A percentile compares a stretch with the other conserved stretches of the same genome.
These are phyloP conservation scores for Hyperoodon ampullatus DNA, from an alignment of 2,113 vertebrate genomes.

Conservation along the genomic window DNA sequence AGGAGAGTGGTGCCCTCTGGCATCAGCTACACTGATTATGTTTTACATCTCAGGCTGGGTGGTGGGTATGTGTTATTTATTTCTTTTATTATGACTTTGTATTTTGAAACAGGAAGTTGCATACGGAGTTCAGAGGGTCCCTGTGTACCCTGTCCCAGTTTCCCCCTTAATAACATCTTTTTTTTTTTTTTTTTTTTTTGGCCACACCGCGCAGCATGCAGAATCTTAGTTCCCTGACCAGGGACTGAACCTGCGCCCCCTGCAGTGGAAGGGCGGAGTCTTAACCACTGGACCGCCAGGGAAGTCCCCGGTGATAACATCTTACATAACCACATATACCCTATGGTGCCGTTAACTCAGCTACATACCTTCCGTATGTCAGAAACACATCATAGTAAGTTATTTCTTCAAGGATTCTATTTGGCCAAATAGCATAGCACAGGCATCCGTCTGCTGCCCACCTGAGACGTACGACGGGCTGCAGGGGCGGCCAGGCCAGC, in stretches of 20 bases:
- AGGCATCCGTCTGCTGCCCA: rapidly evolving
- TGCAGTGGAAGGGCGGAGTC: no score
- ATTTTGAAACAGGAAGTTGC: background rate
- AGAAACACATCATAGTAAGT: rapidly evolving
- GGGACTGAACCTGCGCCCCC: no score
- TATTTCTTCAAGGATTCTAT: background rate
- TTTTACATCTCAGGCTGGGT: background rate
- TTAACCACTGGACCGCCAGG: no score
- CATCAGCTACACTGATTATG: rapidly evolving
- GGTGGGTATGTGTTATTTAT: rapidly evolving
- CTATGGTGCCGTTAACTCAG: rapidly evolving
- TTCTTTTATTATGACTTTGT: background rate
- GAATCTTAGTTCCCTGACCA: no score
- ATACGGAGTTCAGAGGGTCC: background rate
- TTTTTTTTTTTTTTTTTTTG: no score
- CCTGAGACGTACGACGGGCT: rapidly evolving
- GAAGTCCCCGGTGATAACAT: background rate
- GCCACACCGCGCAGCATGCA: rapidly evolving
- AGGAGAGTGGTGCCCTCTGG: background rate
- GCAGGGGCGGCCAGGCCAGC: no score
- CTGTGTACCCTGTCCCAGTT: rapidly evolving
- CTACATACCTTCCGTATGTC: no score
- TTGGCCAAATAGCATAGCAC: background rate
- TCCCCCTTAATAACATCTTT: background rate
- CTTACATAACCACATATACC: rapidly evolving